Percentiles rank a stretch among this genome's conserved stretches.
Evolutionary conservation across 1,140 invertebrate genomes (phyloP).

Genomic region (Argopecten irradians): DNA sequence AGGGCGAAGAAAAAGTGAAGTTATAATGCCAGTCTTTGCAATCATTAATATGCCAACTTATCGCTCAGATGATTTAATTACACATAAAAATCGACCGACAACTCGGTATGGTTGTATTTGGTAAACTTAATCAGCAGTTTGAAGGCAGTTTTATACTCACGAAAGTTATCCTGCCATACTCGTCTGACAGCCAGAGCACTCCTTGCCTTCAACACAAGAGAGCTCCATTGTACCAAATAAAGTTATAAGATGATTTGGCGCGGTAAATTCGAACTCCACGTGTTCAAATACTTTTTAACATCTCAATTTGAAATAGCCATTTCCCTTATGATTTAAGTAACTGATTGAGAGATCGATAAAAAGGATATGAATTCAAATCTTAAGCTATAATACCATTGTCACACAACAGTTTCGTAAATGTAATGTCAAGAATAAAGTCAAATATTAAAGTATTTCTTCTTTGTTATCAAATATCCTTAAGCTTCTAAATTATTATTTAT

Average conservation of each 20-base stretch:
- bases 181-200: slow-evolving; percentile 19
- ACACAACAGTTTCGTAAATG: too few relatives aligned
- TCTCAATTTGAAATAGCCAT: too few relatives aligned
- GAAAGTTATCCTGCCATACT: slow-evolving; percentile 16
- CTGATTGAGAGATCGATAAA: too few relatives aligned
- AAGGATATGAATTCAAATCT: too few relatives aligned
- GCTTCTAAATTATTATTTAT: too few relatives aligned
- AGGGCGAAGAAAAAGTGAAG: slow-evolving; percentile 15
- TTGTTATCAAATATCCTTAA: too few relatives aligned
- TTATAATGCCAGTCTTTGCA: not conserved
- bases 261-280: slow-evolving; percentile 6
- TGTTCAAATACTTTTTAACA: too few relatives aligned
- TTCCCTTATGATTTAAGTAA: too few relatives aligned
- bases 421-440: too few relatives aligned
- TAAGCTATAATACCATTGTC: too few relatives aligned
- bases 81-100: not conserved
- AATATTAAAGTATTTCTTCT: too few relatives aligned
- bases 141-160: slow-evolving; percentile 7
- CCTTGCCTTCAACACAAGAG: not conserved
- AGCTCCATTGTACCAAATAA: not conserved
- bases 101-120: not conserved
- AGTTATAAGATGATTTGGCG: not conserved
- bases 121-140: not conserved
- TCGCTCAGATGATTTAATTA: not conserved
- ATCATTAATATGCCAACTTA: not conserved